Evolutionary conservation across 2,113 vertebrate species (phyloP).

Genomic region (Eolophus roseicapilla): DNA sequence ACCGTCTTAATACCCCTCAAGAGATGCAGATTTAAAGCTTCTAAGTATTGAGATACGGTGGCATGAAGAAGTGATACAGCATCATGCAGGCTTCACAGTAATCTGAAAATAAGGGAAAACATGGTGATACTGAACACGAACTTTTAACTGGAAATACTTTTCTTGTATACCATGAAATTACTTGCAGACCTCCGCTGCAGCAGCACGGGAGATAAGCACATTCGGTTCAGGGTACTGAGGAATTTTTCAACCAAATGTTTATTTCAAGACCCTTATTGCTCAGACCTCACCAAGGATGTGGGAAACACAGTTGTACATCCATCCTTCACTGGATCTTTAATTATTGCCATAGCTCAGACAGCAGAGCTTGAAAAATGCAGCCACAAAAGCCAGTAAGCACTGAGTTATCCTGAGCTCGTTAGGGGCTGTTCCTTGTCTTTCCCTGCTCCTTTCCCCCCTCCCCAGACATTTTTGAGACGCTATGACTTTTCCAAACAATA

Average conservation of each 20-base stretch:
- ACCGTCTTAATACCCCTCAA: neutral
- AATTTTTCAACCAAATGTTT: conserved; percentile 15
- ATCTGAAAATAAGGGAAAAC: neutral
- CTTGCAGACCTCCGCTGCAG: neutral
- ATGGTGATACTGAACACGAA: neutral
- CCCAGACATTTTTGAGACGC: neutral
- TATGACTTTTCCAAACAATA: neutral
- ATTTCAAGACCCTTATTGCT: neutral
- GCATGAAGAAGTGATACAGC: neutral
- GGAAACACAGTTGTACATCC: neutral
- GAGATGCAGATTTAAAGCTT: neutral
- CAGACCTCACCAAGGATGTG: conserved; percentile 7
- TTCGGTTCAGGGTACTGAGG: neutral
- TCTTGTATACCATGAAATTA: neutral
- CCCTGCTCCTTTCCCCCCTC: neutral
- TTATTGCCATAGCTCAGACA: neutral
- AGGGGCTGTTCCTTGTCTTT: neutral
- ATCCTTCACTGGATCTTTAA: neutral
- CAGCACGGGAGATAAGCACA: neutral
- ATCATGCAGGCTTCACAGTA: neutral
- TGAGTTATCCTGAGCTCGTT: neutral
- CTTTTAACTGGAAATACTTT: neutral
- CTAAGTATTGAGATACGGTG: neutral
- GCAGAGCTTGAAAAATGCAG: neutral
- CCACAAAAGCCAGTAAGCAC: neutral